phyloP scores from a whole-genome alignment of 2,113 vertebrate species.

The Pholis gunnellus region DNA sequence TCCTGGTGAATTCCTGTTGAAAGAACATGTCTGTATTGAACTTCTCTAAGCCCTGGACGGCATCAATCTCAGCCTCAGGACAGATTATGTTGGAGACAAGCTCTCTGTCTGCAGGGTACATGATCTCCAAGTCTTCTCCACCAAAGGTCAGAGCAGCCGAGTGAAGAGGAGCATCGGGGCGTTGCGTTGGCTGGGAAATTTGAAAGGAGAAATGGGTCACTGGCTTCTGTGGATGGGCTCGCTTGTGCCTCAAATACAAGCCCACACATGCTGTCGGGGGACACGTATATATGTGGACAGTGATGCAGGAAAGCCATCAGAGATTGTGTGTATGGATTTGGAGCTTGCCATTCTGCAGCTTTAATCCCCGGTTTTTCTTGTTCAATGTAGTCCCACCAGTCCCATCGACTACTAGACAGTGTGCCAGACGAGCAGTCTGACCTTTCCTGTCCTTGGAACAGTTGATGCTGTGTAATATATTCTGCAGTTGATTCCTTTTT shows the following conservation, averaged over 20 bases:
- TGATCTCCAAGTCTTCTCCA: conserved; percentile 56
- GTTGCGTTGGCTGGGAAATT: conserved; percentile 46
- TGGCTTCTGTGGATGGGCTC: conserved; percentile 43
- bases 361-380: conserved; percentile 51
- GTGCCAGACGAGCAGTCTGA: conserved; percentile 70
- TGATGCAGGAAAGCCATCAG: conserved; percentile 45
- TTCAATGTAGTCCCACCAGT: conserved; percentile 41
- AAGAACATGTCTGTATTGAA: conserved; percentile 48
- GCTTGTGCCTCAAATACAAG: conserved; percentile 37
- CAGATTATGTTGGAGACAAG: conserved; percentile 63
- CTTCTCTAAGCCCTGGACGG: conserved; percentile 47
- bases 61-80: conserved; percentile 63
- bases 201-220: conserved; percentile 52
- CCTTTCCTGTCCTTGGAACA: conserved; percentile 78
- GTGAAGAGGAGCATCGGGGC: conserved; percentile 41
- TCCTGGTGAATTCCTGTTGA: conserved; percentile 64
- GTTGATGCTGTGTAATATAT: conserved; percentile 75
- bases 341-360: conserved; percentile 47
- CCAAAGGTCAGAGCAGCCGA: conserved; percentile 64
- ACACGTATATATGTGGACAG: conserved; percentile 37
- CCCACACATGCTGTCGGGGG: conserved; percentile 38
- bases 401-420: conserved; percentile 48
- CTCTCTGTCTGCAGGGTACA: conserved; percentile 46
- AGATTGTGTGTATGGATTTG: conserved; percentile 57
- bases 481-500: conserved; percentile 76